These are phyloP conservation scores for Omphaloscelis lunosa DNA, from an alignment of 2,888 invertebrate species.

Conservation along the genomic window DNA sequence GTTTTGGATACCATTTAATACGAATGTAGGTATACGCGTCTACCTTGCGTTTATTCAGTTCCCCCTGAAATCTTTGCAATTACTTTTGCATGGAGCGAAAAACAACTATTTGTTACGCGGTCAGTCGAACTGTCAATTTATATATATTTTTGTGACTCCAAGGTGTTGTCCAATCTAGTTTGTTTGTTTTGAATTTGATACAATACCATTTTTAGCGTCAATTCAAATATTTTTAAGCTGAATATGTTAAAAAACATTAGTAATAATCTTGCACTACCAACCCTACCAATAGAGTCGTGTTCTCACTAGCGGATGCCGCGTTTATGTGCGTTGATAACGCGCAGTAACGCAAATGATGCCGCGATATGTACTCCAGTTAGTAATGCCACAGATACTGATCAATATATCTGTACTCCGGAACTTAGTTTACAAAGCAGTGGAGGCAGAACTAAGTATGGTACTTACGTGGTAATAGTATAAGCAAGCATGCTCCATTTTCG, in stretches of 20 bases:
- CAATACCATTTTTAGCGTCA: neutral
- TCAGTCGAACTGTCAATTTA: neutral
- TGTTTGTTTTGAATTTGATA: neutral
- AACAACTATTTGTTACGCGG: neutral
- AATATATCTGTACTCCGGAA: constrained; percentile 27
- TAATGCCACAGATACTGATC: constrained; percentile 27
- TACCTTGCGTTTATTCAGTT: too few species aligned
- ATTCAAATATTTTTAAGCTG: neutral
- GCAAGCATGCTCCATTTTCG: neutral
- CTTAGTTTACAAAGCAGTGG: constrained; percentile 9
- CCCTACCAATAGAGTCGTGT: constrained; percentile 46
- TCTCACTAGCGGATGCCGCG: constrained; percentile 53
- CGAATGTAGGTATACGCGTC: too few species aligned
- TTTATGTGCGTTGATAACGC: constrained; percentile 58
- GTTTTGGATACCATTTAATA: neutral
- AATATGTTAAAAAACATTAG: too few species aligned
- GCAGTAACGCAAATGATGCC: constrained; percentile 54
- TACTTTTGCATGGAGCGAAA: neutral
- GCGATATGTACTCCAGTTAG: constrained; percentile 42
- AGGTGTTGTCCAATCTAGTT: neutral
- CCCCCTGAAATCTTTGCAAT: too few species aligned
- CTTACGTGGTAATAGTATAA: too few species aligned
- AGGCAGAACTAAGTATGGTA: neutral
- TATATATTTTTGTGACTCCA: too few species aligned
- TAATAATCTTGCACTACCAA: constrained; percentile 3